Conservation (phyloP, 2,797 vertebrate species). For the Oceanodroma leucorhoa region DNA sequence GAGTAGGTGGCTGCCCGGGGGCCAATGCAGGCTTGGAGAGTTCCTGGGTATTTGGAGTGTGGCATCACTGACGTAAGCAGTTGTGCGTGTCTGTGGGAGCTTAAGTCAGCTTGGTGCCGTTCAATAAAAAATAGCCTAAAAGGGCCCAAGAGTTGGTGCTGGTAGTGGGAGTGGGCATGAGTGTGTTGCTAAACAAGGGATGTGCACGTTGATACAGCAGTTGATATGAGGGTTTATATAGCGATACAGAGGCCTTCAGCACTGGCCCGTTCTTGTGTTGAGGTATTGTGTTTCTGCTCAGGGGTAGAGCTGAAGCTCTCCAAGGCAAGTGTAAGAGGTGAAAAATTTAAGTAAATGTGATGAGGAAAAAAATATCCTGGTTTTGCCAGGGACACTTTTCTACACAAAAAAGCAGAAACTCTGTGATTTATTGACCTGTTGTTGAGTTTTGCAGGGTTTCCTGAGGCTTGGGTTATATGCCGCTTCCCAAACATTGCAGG, state of each 20-base stretch:
- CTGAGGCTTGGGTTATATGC: neutral
- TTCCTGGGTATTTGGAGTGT: neutral
- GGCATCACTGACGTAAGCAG: neutral
- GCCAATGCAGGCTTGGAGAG: neutral
- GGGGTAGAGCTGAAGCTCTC: neutral
- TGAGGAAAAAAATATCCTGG: neutral
- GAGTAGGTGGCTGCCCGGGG: neutral
- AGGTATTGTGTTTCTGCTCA: neutral
- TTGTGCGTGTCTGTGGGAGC: neutral
- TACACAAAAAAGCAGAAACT: neutral
- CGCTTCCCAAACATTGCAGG: rapidly evolving
- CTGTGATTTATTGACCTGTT: neutral
- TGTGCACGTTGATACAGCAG: neutral
- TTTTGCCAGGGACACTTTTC: neutral
- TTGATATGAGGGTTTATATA: neutral
- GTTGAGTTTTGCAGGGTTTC: neutral
- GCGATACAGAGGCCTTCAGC: neutral
- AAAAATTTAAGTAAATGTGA: neutral
- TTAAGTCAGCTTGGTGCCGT: neutral
- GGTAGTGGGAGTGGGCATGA: neutral
- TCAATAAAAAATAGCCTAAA: neutral
- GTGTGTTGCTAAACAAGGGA: neutral
- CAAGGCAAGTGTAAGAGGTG: neutral
- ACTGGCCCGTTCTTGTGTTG: neutral
- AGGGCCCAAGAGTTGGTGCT: neutral